phyloP scores from a whole-genome alignment of 2,113 vertebrate species.

The Microtus ochrogaster region DNA sequence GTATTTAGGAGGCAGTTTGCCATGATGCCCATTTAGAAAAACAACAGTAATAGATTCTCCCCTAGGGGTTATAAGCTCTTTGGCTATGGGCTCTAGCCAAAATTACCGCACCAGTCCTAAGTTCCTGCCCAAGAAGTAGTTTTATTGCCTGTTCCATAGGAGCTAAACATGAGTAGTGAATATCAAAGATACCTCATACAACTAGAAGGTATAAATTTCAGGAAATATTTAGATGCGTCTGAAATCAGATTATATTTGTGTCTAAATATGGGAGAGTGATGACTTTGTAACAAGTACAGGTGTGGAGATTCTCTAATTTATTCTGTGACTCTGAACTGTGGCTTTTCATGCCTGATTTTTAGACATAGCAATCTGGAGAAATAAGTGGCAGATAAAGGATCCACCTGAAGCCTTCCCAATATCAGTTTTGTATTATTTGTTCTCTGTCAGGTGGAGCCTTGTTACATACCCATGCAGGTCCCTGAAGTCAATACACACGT shows the following conservation, averaged over 20 bases:
- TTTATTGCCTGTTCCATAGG: neutral
- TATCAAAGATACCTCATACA: neutral
- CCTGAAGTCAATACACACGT: neutral
- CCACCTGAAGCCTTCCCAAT: neutral
- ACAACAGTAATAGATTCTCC: neutral
- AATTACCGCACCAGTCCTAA: neutral
- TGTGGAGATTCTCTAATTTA: neutral
- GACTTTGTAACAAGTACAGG: neutral
- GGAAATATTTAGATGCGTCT: neutral
- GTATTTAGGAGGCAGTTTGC: neutral
- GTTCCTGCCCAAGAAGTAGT: neutral
- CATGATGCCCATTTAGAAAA: neutral
- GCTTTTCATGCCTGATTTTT: neutral
- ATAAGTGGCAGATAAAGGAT: neutral
- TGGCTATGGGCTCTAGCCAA: too few species aligned
- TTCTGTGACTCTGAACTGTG: neutral
- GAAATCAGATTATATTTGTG: neutral
- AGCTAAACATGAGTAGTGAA: neutral
- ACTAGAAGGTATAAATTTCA: neutral
- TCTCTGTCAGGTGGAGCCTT: neutral
- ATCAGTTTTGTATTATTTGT: neutral
- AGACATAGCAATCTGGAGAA: neutral
- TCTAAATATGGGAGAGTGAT: neutral
- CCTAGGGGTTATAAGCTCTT: neutral
- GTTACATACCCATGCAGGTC: neutral